Base-by-base conservation (phyloP, 2,797 vertebrate species). In the Anomalospiza imberbis region DNA sequence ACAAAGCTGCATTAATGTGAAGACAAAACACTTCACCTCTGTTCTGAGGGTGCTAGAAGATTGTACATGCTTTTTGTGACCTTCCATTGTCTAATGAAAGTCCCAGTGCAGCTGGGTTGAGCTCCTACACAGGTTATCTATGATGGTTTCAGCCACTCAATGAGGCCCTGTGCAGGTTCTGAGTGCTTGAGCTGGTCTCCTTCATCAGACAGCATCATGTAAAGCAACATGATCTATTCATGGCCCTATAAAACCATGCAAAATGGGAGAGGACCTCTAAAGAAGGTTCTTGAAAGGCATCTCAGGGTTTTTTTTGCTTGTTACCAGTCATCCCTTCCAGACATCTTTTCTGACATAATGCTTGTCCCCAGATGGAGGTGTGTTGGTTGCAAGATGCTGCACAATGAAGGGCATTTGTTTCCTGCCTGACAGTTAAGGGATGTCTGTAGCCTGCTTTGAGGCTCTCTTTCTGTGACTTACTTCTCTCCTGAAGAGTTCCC, bases 221-320 rank as follows among this genome's bases (percentile, higher is more conserved):
- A 29, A 68, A 63, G 22, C 32, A 76, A 58, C 0, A 0, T 24
- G 13, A 70, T 71, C 24, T 34, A 26, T 89, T 65, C 1, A 1
- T 54, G 38, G 68, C 63, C 34, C 40, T 68, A 3, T 28, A 53
- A 85, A 92, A n/a, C 61, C 36, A 45, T 3, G 12, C 7, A 76
- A 70, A 88, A 77, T 32, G 6, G 29, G 50, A 85, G 28, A 71
- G 9, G 8, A 12, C 21, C 10, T 86, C 38, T 83, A 83, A 80
- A 88, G 57, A 76, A 34, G 3, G 17, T 38, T 32, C 16, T 61
- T 75, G 29, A 13, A 74, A 85, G 25, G 12, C 0, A 0, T 71
- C 13, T 84, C 22, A 2, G 17, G 12, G 6, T 6, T 40, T 60
- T 83, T 71, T 73, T 62, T 62, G 16, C 24, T 79, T 88, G 34